phyloP scores from a whole-genome alignment of 1,140 invertebrate genomes.

The Zaprionus nigranus region DNA sequence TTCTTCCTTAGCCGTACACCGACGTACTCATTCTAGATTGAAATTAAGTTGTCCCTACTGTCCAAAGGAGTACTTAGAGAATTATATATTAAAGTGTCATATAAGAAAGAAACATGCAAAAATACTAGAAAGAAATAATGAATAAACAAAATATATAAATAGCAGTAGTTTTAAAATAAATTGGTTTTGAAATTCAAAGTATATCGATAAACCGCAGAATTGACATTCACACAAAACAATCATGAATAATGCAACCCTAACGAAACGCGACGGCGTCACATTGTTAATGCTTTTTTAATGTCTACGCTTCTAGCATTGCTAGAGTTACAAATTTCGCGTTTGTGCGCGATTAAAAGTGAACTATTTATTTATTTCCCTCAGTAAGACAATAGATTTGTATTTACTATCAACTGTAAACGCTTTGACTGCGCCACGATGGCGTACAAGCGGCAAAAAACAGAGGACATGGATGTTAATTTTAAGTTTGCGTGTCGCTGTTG shows the following conservation, averaged over 20 bases:
- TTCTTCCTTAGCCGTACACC: conserved; percentile 44
- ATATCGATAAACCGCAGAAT: neutral
- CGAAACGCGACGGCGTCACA: conserved; percentile 31
- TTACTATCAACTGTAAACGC: neutral
- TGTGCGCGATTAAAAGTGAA: conserved; percentile 27
- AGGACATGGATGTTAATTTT: conserved; percentile 50
- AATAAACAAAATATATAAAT: conserved; percentile 13
- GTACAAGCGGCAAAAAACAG: conserved; percentile 41
- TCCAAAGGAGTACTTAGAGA: conserved; percentile 37
- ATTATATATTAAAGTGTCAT: conserved; percentile 37
- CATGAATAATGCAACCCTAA: conserved; percentile 15
- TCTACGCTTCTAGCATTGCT: conserved; percentile 31
- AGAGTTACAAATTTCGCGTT: conserved; percentile 28
- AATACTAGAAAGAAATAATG: neutral
- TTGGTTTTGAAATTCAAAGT: neutral
- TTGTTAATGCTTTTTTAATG: conserved; percentile 48
- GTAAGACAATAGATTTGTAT: conserved; percentile 9
- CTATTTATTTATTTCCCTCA: conserved; percentile 23
- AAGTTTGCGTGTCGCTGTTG: conserved; percentile 77
- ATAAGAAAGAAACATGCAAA: conserved; percentile 27
- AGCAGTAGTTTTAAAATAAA: neutral
- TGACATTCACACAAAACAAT: conserved; percentile 26
- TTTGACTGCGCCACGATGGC: conserved; percentile 51
- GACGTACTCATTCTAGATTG: conserved; percentile 34
- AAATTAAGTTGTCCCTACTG: conserved; percentile 35